A percentile compares a stretch with the other conserved stretches of the same genome.
Evolutionary conservation across 2,113 vertebrate genomes (phyloP).

Genomic region (Helogale parvula): DNA sequence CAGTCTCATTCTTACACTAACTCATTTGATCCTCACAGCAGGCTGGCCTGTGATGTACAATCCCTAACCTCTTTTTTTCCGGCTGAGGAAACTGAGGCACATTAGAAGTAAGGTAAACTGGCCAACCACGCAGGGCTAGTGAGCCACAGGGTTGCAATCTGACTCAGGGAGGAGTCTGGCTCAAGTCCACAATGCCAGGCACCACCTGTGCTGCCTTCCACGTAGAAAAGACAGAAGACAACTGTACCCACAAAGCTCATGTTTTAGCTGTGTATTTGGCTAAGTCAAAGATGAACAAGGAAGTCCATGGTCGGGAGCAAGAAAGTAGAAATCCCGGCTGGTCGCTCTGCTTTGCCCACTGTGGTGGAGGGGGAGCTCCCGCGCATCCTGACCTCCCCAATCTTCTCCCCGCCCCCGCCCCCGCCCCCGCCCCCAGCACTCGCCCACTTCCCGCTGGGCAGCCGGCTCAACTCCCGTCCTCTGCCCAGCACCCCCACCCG

Average conservation of each 20-base stretch:
- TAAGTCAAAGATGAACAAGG: background rate
- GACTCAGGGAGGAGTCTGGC: background rate
- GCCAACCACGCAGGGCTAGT: background rate
- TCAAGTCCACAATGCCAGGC: background rate
- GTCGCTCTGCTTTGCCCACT: background rate
- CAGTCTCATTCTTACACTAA: background rate
- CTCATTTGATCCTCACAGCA: background rate
- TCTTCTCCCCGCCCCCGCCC: too few species aligned
- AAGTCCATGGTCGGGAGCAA: background rate
- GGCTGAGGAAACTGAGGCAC: background rate
- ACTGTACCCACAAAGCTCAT: background rate
- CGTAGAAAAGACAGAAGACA: too few species aligned
- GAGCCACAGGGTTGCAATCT: background rate
- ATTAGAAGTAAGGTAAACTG: background rate
- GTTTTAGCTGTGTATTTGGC: too few species aligned
- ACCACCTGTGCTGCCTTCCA: background rate
- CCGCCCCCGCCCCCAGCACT: too few species aligned
- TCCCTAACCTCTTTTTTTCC: background rate
- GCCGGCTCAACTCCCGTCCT: fast-evolving
- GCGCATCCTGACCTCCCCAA: background rate
- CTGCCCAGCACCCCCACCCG: too few species aligned
- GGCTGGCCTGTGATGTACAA: background rate
- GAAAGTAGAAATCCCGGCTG: too few species aligned
- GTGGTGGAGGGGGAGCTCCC: background rate
- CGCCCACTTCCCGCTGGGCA: background rate